Evolutionary conservation across 2,797 vertebrate genomes (phyloP).

Genomic region (Pantherophis alleghaniensis): DNA sequence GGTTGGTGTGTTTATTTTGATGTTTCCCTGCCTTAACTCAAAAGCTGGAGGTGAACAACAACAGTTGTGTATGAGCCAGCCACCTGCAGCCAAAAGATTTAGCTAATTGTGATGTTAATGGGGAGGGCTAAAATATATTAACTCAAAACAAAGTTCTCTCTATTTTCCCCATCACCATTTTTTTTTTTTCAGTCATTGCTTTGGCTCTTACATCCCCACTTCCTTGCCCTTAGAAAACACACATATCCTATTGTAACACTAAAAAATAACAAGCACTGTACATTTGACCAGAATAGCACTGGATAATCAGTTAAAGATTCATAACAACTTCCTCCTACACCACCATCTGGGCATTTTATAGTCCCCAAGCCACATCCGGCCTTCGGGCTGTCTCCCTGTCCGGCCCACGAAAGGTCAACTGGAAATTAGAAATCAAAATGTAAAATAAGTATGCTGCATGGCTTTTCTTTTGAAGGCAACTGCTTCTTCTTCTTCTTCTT

Average conservation of each 20-base stretch:
- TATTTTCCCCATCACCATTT: background rate
- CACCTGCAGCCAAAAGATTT: background rate
- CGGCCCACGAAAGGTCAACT: background rate
- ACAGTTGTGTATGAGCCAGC: background rate
- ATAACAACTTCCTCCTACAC: background rate
- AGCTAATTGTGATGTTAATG: background rate
- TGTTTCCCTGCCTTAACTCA: background rate
- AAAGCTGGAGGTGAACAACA: conserved; percentile 1
- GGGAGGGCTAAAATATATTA: background rate
- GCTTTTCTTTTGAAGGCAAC: background rate
- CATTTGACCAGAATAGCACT: background rate
- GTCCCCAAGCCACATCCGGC: background rate
- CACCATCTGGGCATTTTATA: background rate
- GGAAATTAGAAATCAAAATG: background rate
- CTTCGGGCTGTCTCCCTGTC: background rate
- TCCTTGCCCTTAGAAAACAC: background rate
- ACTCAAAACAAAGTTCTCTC: background rate
- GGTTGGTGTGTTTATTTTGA: conserved; percentile 22
- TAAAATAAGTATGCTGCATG: background rate
- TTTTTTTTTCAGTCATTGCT: background rate
- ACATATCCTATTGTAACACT: background rate
- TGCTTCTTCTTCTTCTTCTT: background rate
- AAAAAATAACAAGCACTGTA: background rate
- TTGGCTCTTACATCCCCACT: background rate
- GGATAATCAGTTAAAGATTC: background rate